Percentiles rank a stretch among this genome's conserved stretches.
These are phyloP conservation scores for Scelioninae gen. 2 DNA, from an alignment of 2,888 invertebrate genomes.

Conservation along the genomic window DNA sequence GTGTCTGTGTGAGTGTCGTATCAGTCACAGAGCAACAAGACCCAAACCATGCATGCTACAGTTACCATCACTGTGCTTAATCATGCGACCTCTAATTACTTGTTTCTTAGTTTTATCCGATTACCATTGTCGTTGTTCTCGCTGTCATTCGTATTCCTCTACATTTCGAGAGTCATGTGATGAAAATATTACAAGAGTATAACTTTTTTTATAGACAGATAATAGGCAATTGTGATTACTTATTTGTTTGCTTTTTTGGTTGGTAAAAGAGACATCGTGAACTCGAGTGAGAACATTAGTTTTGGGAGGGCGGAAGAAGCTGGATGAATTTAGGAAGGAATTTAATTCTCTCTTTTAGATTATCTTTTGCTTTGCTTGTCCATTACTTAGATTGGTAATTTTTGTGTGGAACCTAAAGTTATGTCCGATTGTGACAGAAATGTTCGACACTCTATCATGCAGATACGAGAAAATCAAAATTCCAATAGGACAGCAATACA, in stretches of 20 bases:
- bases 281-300: slow-evolving; percentile 56
- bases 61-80: slow-evolving; percentile 60
- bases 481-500: slow-evolving; percentile 13
- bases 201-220: slow-evolving; percentile 43
- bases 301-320: no score
- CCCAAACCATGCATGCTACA: slow-evolving; percentile 43
- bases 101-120: slow-evolving; percentile 65
- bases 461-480: slow-evolving; percentile 23
- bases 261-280: slow-evolving; percentile 15
- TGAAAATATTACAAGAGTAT: slow-evolving; percentile 62
- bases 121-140: slow-evolving; percentile 70
- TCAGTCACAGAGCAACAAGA: slow-evolving; percentile 43
- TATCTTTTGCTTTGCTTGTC: slow-evolving; percentile 3
- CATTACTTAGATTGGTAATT: neutral
- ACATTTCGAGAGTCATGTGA: slow-evolving; percentile 65
- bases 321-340: neutral
- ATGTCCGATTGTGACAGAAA: slow-evolving; percentile 20
- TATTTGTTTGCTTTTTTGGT: neutral
- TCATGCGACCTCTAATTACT: slow-evolving; percentile 63
- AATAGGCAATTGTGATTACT: no score
- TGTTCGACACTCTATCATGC: slow-evolving; percentile 34
- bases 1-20: slow-evolving; percentile 28
- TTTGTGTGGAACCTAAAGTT: slow-evolving; percentile 6
- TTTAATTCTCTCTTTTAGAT: slow-evolving; percentile 1
- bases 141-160: slow-evolving; percentile 68